Base-by-base conservation (phyloP, 2,888 invertebrate species). In the Diadromus collaris region DNA sequence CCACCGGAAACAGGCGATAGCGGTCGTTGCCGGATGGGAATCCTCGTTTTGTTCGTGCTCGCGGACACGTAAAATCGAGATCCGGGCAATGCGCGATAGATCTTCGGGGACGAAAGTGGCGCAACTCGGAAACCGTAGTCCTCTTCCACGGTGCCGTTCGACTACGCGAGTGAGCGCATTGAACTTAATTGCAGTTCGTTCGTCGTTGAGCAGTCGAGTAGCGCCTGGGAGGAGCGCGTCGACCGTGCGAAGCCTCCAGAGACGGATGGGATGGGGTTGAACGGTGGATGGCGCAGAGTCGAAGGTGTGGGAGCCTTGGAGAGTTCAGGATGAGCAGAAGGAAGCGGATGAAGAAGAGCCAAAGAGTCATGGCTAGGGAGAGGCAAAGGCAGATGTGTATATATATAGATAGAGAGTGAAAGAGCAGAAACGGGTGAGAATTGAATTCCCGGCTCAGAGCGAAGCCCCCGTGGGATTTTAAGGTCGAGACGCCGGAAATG, bases 171-270 rank as follows among this genome's bases (percentile, higher is more conserved):
- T 29, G 27, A 46, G 65, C 44, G 65, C 60, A 74, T 74, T 74
- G 65, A 70, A 78, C 51, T 74, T 73, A 78, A 78, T 78, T 78
- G 78, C 74, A 74, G 65, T 61, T 73, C 58, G 46, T 60, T 65
- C 44, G 41, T 51, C 68, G 68, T 24, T 60, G 60, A 70, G 70
- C 60, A 70, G 19, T 13, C 60, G 70, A 51, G 73, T 58, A 64
- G 41, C 44, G n/a, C 27, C 5, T 24, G 21, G 51, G 4, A 41
- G 38, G 38, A 21, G 63, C n/a, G 56, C 24, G 41, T 41, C 46
- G 44, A 44, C 41, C 24, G 46, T 41, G 19, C 58, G 34, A 44
- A 51, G 24, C 24, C 51, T 51, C 51, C 10, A 10, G 51, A 24
- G 51, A 24, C 24, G 51, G 13, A 13, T 24, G 51, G 24, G 51